These are phyloP conservation scores for Orthonevra nobilis DNA, from an alignment of 2,888 invertebrate species.

Conservation along the genomic window DNA sequence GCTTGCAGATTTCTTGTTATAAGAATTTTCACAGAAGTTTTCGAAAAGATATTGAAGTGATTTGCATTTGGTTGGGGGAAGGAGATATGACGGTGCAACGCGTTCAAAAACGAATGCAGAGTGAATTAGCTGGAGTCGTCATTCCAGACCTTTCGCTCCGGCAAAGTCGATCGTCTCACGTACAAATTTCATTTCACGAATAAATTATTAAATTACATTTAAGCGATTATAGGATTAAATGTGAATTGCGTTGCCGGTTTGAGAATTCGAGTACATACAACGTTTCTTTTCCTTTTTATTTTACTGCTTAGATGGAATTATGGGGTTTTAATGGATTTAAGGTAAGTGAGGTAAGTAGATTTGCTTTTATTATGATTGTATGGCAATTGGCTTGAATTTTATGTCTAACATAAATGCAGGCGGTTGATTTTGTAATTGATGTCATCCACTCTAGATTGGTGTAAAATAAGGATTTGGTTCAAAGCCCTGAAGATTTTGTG, in stretches of 20 bases:
- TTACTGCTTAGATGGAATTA: constrained; percentile 33
- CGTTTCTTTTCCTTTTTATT: neutral
- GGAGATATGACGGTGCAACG: constrained; percentile 28
- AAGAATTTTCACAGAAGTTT: constrained; percentile 43
- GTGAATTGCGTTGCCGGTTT: constrained; percentile 16
- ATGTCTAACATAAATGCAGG: no score
- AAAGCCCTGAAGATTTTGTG: neutral
- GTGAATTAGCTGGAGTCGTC: neutral
- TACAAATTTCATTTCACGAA: constrained; percentile 16
- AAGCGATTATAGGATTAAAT: constrained; percentile 34
- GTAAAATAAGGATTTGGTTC: neutral
- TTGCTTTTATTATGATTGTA: neutral
- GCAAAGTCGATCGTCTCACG: constrained; percentile 10
- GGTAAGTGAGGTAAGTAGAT: constrained; percentile 29
- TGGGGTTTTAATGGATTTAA: constrained; percentile 42
- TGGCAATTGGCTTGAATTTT: no score
- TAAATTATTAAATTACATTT: constrained; percentile 57
- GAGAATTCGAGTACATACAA: no score
- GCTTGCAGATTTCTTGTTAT: constrained; percentile 18
- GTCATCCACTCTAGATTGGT: neutral
- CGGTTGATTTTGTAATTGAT: neutral
- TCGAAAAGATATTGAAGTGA: constrained; percentile 25
- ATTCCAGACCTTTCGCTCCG: neutral
- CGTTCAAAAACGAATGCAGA: constrained; percentile 1
- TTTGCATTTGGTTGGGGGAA: constrained; percentile 55